These are phyloP conservation scores for Okamejei kenojei DNA, from an alignment of 2,797 vertebrate species.

Conservation along the genomic window DNA sequence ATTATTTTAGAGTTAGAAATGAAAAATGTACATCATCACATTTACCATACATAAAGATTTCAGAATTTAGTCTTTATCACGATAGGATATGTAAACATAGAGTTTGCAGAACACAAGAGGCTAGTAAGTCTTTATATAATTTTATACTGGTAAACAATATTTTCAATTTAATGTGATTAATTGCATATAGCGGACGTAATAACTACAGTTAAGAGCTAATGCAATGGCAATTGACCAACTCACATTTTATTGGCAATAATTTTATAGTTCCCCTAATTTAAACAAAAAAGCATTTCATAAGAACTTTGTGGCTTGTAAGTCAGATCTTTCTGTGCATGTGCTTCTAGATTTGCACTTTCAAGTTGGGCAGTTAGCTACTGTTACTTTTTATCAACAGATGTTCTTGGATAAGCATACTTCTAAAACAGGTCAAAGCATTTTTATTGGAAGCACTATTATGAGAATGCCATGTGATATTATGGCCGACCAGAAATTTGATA, in stretches of 20 bases:
- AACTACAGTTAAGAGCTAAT: no score
- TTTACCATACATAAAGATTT: background rate
- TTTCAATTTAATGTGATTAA: background rate
- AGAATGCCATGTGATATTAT: background rate
- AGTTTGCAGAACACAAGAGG: background rate
- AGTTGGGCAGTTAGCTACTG: background rate
- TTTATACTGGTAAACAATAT: background rate
- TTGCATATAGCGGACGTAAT: background rate
- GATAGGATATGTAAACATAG: background rate
- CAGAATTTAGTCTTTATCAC: background rate
- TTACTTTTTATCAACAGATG: background rate
- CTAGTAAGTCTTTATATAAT: background rate
- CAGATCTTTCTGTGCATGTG: background rate
- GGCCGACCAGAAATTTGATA: background rate
- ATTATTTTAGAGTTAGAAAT: background rate
- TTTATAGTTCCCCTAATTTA: background rate
- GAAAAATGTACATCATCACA: background rate
- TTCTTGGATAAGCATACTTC: background rate
- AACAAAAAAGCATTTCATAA: background rate
- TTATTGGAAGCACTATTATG: background rate
- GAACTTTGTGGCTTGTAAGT: background rate
- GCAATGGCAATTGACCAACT: background rate
- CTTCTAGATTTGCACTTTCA: no score
- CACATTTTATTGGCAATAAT: constrained; percentile 3
- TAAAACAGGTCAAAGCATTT: constrained; percentile 14